Evolutionary conservation across 2,888 invertebrate genomes (phyloP).

Genomic region (Carpatolechia fugitivella): DNA sequence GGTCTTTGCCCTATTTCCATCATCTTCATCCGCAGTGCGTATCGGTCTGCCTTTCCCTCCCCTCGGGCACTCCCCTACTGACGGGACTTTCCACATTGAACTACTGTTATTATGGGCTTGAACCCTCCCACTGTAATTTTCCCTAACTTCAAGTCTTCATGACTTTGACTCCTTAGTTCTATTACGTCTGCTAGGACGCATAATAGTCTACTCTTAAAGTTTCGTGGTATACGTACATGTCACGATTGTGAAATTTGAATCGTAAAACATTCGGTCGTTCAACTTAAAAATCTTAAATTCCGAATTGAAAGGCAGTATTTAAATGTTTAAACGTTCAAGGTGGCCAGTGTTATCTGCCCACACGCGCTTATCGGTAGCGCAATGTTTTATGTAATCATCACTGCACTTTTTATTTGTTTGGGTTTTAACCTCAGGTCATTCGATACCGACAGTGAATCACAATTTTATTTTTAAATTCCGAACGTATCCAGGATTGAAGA

Average conservation of each 20-base stretch:
- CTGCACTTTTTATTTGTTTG: not conserved
- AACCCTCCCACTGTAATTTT: slow-evolving; percentile 5
- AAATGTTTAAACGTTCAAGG: not conserved
- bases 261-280: not conserved
- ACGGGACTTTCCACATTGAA: slow-evolving; percentile 4
- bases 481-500: not conserved
- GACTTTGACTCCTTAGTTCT: slow-evolving; percentile 4
- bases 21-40: slow-evolving; percentile 2
- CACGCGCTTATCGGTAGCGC: not conserved
- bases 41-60: slow-evolving; percentile 1
- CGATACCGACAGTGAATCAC: not conserved
- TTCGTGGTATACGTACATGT: not conserved
- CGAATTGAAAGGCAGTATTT: not conserved
- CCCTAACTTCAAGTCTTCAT: slow-evolving; percentile 7
- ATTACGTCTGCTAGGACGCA: not conserved
- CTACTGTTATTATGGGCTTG: slow-evolving; percentile 9
- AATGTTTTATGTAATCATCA: not conserved
- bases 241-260: slow-evolving; percentile 1
- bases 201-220: not conserved
- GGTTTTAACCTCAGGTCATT: not conserved
- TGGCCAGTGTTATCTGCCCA: not conserved
- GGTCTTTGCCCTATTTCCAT: slow-evolving; percentile 2
- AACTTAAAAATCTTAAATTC: not conserved
- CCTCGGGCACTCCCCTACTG: not conserved
- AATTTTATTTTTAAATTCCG: not conserved